These are phyloP conservation scores for Holothuria scabra DNA, from an alignment of 53 echinoderm and acorn worm species.

Conservation along the genomic window DNA sequence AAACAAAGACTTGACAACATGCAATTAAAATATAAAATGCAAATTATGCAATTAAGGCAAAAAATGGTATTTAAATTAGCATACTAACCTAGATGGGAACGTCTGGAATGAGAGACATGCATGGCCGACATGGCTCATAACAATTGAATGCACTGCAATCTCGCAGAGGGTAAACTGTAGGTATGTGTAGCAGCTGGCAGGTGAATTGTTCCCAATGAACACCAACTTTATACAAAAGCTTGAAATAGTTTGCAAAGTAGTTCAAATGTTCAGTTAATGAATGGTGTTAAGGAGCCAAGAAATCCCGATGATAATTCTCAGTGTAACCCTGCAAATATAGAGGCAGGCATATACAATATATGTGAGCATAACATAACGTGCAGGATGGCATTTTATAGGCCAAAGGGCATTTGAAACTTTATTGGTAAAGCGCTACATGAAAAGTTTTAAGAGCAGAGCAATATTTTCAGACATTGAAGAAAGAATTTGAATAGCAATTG, in stretches of 20 bases:
- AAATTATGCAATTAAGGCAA: neutral
- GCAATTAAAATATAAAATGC: too few relatives aligned
- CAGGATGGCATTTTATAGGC: too few relatives aligned
- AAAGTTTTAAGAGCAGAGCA: too few relatives aligned
- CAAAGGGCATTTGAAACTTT: too few relatives aligned
- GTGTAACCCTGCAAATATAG: slow-evolving; percentile 42
- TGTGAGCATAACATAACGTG: slow-evolving; percentile 2
- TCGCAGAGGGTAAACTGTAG: slow-evolving; percentile 25
- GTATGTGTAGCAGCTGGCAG: slow-evolving; percentile 9
- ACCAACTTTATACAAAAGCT: slow-evolving; percentile 17
- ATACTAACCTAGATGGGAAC: slow-evolving; percentile 93
- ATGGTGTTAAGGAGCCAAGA: slow-evolving; percentile 31
- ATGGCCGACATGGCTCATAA: slow-evolving; percentile 67
- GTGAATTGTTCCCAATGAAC: slow-evolving; percentile 6
- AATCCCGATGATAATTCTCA: slow-evolving; percentile 8
- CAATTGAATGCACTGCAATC: slow-evolving; percentile 45
- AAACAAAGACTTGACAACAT: too few relatives aligned
- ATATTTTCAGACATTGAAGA: too few relatives aligned
- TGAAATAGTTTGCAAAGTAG: slow-evolving; percentile 37
- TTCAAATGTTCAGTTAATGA: slow-evolving; percentile 33
- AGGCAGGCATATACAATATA: slow-evolving; percentile 39
- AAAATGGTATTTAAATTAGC: slow-evolving; percentile 21
- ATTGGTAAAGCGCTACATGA: too few relatives aligned
- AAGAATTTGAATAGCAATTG: too few relatives aligned
- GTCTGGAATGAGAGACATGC: slow-evolving; percentile 91